Evolutionary conservation across 1,140 invertebrate species (phyloP).

Genomic region (Bombus picipes): DNA sequence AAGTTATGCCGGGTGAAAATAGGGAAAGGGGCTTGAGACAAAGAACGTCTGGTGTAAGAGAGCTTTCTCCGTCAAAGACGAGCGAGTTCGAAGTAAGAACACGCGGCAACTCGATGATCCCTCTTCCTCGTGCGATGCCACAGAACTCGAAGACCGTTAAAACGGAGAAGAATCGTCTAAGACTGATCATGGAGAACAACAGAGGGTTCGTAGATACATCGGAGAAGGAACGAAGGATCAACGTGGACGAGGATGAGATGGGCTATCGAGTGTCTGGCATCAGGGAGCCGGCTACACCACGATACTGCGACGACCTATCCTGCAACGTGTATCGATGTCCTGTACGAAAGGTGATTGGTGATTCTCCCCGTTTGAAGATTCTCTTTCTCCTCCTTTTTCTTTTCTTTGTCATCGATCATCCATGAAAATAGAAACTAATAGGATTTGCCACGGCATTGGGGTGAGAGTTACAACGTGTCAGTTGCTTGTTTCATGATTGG

Average conservation of each 20-base stretch:
- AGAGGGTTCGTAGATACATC: conserved; percentile 36
- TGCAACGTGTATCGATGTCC: conserved; percentile 18
- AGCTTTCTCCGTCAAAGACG: conserved; percentile 24
- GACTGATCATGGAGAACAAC: conserved; percentile 68
- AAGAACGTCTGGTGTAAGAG: not conserved
- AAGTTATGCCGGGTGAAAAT: conserved; percentile 52
- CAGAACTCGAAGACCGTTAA: conserved; percentile 72
- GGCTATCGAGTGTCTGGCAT: conserved; percentile 20
- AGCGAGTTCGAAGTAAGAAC: conserved; percentile 23
- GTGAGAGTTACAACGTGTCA: not conserved
- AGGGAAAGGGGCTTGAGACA: not conserved
- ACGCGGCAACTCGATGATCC: conserved; percentile 70
- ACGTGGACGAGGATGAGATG: conserved; percentile 32
- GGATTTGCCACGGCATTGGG: not conserved
- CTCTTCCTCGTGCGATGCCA: conserved; percentile 63
- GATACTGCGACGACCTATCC: conserved; percentile 30
- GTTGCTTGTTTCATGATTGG: too few species aligned
- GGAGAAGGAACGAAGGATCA: conserved; percentile 69
- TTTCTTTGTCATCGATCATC: not conserved
- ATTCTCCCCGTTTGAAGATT: not conserved
- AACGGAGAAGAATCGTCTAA: conserved; percentile 75
- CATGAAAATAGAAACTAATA: conserved; percentile 11
- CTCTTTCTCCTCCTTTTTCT: not conserved
- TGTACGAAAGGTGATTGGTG: conserved; percentile 64
- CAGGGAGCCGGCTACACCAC: not conserved